These are phyloP conservation scores for Sinonovacula constricta DNA, from an alignment of 1,140 invertebrate species.

Conservation along the genomic window DNA sequence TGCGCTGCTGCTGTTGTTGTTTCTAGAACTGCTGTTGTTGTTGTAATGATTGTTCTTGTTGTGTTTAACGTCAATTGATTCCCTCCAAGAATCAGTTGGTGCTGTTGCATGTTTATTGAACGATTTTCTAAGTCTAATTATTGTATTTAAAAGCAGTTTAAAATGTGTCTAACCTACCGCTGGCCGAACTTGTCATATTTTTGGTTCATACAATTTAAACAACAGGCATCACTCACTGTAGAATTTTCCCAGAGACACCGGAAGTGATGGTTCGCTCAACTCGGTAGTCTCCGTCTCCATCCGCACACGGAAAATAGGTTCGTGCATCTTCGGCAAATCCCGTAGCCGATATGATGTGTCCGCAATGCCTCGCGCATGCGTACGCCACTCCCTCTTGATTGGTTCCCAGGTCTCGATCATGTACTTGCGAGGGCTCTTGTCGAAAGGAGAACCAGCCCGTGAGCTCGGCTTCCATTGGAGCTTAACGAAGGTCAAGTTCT, in stretches of 20 bases:
- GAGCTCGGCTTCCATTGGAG: conserved; percentile 64
- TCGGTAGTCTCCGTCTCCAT: conserved; percentile 97
- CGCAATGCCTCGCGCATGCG: conserved; percentile 59
- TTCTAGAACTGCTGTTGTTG: no score
- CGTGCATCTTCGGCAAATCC: conserved; percentile 77
- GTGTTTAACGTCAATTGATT: no score
- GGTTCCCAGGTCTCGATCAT: conserved; percentile 68
- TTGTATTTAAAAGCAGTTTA: no score
- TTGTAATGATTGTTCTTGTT: no score
- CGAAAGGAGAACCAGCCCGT: conserved; percentile 41
- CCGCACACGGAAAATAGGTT: conserved; percentile 97
- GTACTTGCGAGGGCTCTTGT: conserved; percentile 59
- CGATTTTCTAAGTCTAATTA: no score
- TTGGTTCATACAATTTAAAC: background rate
- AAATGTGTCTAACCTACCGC: no score
- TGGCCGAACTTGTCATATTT: no score
- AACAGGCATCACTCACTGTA: conserved; percentile 19
- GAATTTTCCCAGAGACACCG: conserved; percentile 62
- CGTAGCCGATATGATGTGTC: conserved; percentile 68
- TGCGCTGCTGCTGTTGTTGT: no score
- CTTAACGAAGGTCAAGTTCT: conserved; percentile 58
- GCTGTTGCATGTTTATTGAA: no score
- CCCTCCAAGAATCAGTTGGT: no score
- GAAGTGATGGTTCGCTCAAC: conserved; percentile 87
- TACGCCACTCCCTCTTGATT: conserved; percentile 61